phyloP scores from a whole-genome alignment of 2,113 vertebrate genomes.

The Eleginops maclovinus region DNA sequence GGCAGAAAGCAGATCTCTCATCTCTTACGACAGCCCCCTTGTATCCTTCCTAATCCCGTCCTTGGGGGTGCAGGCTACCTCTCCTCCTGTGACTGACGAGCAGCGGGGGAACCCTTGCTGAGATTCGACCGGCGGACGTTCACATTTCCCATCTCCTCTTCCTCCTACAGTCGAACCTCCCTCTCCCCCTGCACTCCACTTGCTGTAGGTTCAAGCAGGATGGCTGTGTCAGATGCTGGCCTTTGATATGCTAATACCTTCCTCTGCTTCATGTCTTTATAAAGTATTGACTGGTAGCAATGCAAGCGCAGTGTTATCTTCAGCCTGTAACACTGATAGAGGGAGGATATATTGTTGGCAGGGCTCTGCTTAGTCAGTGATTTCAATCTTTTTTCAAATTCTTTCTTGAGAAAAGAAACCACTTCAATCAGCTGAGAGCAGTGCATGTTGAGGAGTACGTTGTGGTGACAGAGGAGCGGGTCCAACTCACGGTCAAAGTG shows the following conservation, averaged over 20 bases:
- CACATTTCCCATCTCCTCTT: slow-evolving; percentile 28
- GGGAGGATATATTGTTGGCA: slow-evolving; percentile 7
- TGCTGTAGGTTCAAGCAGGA: slow-evolving; percentile 22
- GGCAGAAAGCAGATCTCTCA: slow-evolving; percentile 32
- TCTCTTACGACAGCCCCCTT: slow-evolving; percentile 10
- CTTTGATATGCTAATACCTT: slow-evolving; percentile 60
- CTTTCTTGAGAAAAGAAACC: background rate
- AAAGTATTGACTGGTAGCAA: slow-evolving; percentile 31
- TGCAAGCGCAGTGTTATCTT: slow-evolving; percentile 16
- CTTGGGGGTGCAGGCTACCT: slow-evolving; percentile 11
- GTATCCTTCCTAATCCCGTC: slow-evolving; percentile 41
- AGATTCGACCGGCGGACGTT: slow-evolving; percentile 23
- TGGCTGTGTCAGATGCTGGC: slow-evolving; percentile 30
- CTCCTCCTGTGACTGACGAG: slow-evolving; percentile 23
- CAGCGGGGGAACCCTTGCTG: background rate
- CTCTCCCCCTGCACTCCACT: background rate
- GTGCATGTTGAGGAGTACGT: slow-evolving; percentile 4
- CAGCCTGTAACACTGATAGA: background rate
- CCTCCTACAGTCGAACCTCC: slow-evolving; percentile 6
- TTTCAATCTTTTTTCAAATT: background rate
- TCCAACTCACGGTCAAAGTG: background rate
- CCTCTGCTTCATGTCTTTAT: slow-evolving; percentile 45
- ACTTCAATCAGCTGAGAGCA: slow-evolving; percentile 38
- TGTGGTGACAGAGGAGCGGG: background rate
- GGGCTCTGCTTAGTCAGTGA: slow-evolving; percentile 40